Evolutionary conservation across 1,140 invertebrate genomes (phyloP), one percentile per base, ranked within the genome.

Genomic region (Sinella curviseta): DNA sequence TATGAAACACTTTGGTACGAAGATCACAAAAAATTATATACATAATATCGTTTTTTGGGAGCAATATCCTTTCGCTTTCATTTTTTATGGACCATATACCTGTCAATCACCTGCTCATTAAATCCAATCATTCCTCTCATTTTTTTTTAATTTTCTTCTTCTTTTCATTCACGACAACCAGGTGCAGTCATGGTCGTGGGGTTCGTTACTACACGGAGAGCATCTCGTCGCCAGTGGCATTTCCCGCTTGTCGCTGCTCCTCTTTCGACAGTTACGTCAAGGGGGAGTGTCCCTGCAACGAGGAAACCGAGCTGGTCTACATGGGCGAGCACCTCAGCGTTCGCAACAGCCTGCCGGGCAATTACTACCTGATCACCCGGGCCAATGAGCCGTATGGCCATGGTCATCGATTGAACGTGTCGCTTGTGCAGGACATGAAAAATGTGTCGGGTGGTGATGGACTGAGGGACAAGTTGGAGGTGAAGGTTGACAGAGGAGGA

Each of bases 251-350:
- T 57, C 70, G 48, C 26, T 82, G 81, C 20, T 60, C 77, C 14
- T 34, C 70, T 26, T 74, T 80, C 35, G 81, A 82, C 31, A 54
- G 55, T 24, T 82, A 60, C 31, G 60, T 82, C 0, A 20, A 48
- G 24, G 76, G 78, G 1, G 74, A 78, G 17, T 82, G 81, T 57
- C 60, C 67, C 8, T 82, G 81, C 48, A 16, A 31, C 34, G 30
- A 31, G 14, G 67, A 36, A 24, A 24, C 73, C 17, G 73, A 82
- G 14, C 24, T 75, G 8, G 36, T 30, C 0, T 82, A 75, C 36
- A 75, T 82, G 76, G 81, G 81, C 30, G 81, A 82, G 26, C 81
- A 82, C 31, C 67, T 80, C 1, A 79, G 77, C 1, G 24, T 48
- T 16, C 14, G n/a, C n/a, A n/a, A 75, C 74, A 54, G 78, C 30